Base-by-base conservation (phyloP, 2,113 vertebrate species). In the Cardinalis cardinalis region DNA sequence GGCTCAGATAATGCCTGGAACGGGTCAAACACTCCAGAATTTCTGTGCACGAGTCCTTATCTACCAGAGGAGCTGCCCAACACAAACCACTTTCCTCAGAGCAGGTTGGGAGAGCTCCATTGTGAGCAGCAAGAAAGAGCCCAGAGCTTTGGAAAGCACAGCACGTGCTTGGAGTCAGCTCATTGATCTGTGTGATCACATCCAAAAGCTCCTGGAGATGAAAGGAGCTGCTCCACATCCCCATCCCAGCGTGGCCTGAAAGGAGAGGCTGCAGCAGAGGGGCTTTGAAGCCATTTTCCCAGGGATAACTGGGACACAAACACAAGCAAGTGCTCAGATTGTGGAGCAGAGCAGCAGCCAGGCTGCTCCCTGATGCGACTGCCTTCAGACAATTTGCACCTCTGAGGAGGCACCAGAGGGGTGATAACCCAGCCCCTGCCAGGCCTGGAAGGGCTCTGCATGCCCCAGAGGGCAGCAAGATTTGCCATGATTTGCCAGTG, bases 401-500 rank as follows among this genome's bases (percentile, higher is more conserved):
- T 90, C 24, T 1, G 1, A 76, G 56, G 36, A 58, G 46, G 87
- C 56, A 49, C 43, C 68, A 49, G 18, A 36, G 28, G 18, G 31
- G 49, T 24, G 48, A 31, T 0, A 0, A 4, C 4, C 41, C 75
- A n/a, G 40, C 7, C 4, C n/a, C 1, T 18, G 20, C 7, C 19
- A 36, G 74, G 26, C 19, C 78, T 84, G 65, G 31, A 1, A 38
- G 58, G 58, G 61, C 78, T 52, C 70, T 56, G 61, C 26, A 41
- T 0, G 0, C 12, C n/a, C 28, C 43, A 55, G 63, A 7, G 61
- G 15, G 9, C 48, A 34, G 79, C 24, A 51, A 1, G 2, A 3
- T 5, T 14, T 9, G 17, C n/a, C 31, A 0, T 0, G 10, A 43
- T 16, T 19, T 1, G 6, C 8, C 58, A 7, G 12, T 2, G 52